Evolutionary conservation across 2,113 vertebrate species (phyloP).

Genomic region (Crotalus viridis): DNA sequence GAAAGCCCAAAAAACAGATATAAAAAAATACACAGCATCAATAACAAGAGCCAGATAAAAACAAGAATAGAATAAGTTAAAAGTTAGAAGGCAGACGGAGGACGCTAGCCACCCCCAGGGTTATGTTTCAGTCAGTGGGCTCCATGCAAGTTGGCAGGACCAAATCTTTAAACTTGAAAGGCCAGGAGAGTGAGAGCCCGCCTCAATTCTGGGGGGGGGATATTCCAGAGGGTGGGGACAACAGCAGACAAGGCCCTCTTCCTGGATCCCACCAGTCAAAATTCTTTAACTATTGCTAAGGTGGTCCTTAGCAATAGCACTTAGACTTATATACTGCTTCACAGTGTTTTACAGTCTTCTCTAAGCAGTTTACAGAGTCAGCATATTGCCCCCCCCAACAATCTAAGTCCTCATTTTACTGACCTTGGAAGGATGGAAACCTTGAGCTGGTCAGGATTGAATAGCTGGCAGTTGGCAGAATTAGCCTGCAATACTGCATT

Average conservation of each 20-base stretch:
- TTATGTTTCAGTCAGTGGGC: not conserved
- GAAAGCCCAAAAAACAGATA: not conserved
- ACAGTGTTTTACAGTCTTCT: not conserved
- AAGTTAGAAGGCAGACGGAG: not conserved
- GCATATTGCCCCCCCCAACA: no score
- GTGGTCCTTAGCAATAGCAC: not conserved
- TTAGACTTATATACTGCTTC: not conserved
- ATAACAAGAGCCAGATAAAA: not conserved
- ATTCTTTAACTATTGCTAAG: not conserved
- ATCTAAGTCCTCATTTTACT: no score
- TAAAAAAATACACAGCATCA: not conserved
- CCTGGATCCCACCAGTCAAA: not conserved
- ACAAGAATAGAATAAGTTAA: not conserved
- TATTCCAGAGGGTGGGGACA: not conserved
- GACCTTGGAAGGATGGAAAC: no score
- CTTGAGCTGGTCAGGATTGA: no score
- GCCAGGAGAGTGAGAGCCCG: not conserved
- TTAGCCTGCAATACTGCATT: no score
- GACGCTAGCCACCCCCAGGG: not conserved
- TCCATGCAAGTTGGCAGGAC: no score
- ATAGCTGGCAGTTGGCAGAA: no score
- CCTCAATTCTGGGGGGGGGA: not conserved
- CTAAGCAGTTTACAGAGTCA: no score
- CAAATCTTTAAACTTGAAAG: not conserved
- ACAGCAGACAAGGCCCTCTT: not conserved